Base-by-base conservation (phyloP, 2,888 invertebrate genomes). In the Lepetodrilus schrolli region DNA sequence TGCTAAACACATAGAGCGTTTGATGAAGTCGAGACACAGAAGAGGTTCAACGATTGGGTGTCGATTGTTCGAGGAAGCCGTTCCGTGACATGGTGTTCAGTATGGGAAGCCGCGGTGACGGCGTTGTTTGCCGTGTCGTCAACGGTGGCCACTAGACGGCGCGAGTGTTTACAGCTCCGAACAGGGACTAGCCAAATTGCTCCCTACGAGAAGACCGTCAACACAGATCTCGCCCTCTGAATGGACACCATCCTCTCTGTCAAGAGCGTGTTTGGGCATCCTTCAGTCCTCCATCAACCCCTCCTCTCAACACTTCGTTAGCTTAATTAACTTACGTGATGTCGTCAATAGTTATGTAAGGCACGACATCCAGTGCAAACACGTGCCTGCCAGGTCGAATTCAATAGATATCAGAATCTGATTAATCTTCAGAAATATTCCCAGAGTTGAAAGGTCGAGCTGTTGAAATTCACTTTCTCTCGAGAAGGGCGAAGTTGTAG, bases 321-420 rank as follows among this genome's bases (percentile, higher is more conserved):
- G 58, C 10, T 58, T 58, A 58, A 58, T 58, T 58, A 58, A 58
- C 58, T 58, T 58, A 58, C 58, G 58, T 58, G 58, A 26, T 17
- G 17, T 30, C 34, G 30, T 58, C 26, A 58, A 58, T 58, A 58
- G 58, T 58, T 58, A 58, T 58, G 30, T 58, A 58, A 58, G 17
- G 48, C 48, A 48, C 17, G 21, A 21, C 48, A 48, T 17, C 3
- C 58, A 58, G 17, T 34, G n/a, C 30, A 58, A 23, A 58, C 58
- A 58, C 30, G 30, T 10, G 13, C 26, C 58, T 58, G 58, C 34
- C 58, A 34, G 23, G 58, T 17, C 26, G 30, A 26, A 30, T 30
- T 58, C n/a, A 58, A 58, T 26, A 58, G 30, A 17, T 34, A 58
- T n/a, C 58, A 58, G 34, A 58, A 58, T 30, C 58, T 30, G 17